Percentiles rank a stretch among this genome's conserved stretches.
phyloP scores from a whole-genome alignment of 1,140 invertebrate species.

The Leptonema lineaticorne region DNA sequence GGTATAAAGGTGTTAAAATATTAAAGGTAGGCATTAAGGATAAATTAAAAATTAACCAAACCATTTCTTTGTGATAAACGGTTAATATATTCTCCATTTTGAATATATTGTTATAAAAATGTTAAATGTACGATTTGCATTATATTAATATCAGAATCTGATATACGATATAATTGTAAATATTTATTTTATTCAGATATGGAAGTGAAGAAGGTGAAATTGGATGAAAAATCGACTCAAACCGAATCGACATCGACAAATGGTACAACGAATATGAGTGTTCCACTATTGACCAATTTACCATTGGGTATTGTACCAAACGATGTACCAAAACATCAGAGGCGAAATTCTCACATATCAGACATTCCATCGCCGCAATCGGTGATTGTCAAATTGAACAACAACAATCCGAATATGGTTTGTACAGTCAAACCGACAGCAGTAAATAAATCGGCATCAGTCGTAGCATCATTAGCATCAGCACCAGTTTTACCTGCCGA shows the following conservation, averaged over 20 bases:
- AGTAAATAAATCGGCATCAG: slow-evolving; percentile 23
- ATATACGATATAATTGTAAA: neutral
- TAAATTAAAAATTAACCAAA: no score
- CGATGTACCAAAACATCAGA: slow-evolving; percentile 20
- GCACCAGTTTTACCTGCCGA: slow-evolving; percentile 10
- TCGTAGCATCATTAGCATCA: slow-evolving; percentile 25
- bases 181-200: slow-evolving; percentile 30
- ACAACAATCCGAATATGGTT: slow-evolving; percentile 31
- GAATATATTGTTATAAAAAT: no score
- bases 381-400: slow-evolving; percentile 30
- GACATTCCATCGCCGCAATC: slow-evolving; percentile 35
- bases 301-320: slow-evolving; percentile 13
- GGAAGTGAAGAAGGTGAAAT: slow-evolving; percentile 38
- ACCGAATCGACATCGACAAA: slow-evolving; percentile 30
- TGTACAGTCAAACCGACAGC: slow-evolving; percentile 24
- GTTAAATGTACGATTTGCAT: no score
- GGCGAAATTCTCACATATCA: slow-evolving; percentile 23
- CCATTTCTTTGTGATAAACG: no score
- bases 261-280: slow-evolving; percentile 20
- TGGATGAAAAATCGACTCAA: slow-evolving; percentile 35
- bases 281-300: slow-evolving; percentile 22
- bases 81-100: no score
- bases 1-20: no score
- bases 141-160: no score
- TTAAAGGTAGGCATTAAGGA: no score